A percentile compares a stretch with the other conserved stretches of the same genome.
Conservation (phyloP, 1,140 invertebrate genomes). For the Steinernema khuongi region DNA sequence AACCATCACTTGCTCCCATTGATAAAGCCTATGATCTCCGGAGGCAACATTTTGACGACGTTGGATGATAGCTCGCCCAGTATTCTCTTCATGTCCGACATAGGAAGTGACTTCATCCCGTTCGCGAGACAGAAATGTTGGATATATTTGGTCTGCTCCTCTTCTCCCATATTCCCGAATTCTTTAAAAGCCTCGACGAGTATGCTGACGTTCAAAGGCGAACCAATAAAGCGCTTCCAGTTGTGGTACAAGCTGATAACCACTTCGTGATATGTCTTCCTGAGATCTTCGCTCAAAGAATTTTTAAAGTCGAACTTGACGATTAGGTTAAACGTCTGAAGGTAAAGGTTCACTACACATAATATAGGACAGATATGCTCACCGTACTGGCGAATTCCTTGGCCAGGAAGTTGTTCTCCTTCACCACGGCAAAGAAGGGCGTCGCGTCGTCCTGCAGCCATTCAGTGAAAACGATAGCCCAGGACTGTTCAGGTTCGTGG, state of each 20-base stretch:
- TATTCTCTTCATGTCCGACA: too few species aligned
- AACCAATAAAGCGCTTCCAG: background rate
- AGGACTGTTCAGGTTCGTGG: background rate
- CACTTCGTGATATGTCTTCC: background rate
- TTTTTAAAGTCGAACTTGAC: background rate
- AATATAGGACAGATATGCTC: background rate
- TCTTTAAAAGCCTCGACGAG: background rate
- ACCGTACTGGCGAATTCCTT: background rate
- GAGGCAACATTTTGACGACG: too few species aligned
- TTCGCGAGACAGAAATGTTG: too few species aligned
- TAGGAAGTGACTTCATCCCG: too few species aligned
- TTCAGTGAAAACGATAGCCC: background rate
- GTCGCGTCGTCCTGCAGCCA: background rate
- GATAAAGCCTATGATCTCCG: too few species aligned
- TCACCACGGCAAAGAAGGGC: background rate
- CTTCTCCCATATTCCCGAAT: background rate
- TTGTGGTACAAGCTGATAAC: background rate
- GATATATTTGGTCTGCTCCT: too few species aligned
- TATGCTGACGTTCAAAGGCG: background rate
- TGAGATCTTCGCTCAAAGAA: background rate
- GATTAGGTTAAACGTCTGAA: background rate
- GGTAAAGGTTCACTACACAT: background rate
- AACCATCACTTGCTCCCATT: too few species aligned
- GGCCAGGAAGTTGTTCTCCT: slow-evolving; percentile 4
- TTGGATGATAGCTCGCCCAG: too few species aligned